Evolutionary conservation across 2,113 vertebrate genomes (phyloP), one percentile per base, ranked within the genome.

Genomic region (Austrofundulus limnaeus): DNA sequence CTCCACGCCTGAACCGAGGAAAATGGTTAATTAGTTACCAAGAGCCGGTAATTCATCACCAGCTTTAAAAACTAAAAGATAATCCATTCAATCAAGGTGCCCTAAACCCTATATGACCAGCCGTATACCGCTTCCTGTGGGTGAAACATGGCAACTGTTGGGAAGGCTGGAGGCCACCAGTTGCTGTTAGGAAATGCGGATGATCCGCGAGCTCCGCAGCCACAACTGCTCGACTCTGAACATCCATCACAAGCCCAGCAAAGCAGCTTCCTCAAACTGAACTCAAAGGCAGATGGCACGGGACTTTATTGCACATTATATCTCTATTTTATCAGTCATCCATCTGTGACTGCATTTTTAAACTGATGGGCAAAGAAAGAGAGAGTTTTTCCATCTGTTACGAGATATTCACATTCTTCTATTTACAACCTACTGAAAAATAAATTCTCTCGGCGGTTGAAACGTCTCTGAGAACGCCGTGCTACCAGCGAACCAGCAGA

Each of bases 121-220:
- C 69, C 37, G 43, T 56, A 65, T 50, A 6, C 53, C 5, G 24
- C 81, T 86, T 82, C 83, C 84, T 82, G 74, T 64, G 23, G 74
- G 75, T 62, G 20, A 71, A 76, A 76, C 72, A 81, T 64, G 64
- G 81, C 81, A 89, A 89, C 86, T 78, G 88, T 66, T 56, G 67
- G 76, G 81, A 55, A 56, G 72, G 77, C 75, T 83, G 83, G 68
- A 80, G 81, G 78, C 74, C 86, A 88, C 82, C 88, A 90, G 88
- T 87, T 90, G 86, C 83, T 79, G 87, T 67, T 70, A 84, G 78
- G 85, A 84, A 82, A 89, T 86, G 84, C 81, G 82, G 86, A 86
- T 80, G 86, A 86, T 80, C 77, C 60, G 77, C 70, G 82, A 80
- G 76, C 77, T 77, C 76, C 51, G 52, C 61, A 2, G 78, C 51